These are phyloP conservation scores for Pseudorhombus dupliciocellatus DNA, from an alignment of 2,113 vertebrate genomes.

Conservation along the genomic window DNA sequence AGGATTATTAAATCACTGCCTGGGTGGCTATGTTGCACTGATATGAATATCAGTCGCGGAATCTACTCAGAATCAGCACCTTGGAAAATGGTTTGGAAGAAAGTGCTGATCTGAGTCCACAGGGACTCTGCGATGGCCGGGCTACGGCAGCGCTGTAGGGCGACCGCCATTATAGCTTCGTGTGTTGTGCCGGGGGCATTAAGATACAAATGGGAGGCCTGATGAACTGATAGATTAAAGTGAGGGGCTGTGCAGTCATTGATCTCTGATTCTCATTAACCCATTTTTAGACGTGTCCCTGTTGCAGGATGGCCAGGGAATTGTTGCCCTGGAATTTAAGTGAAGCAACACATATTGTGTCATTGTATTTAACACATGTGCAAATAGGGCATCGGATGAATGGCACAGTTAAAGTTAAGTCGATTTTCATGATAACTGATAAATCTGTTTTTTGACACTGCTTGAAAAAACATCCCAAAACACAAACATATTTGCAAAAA, in stretches of 20 bases:
- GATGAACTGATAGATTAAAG: slow-evolving; percentile 64
- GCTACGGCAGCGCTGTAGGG: slow-evolving; percentile 10
- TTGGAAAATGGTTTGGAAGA: slow-evolving; percentile 25
- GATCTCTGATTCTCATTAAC: slow-evolving; percentile 77
- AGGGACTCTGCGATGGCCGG: slow-evolving; percentile 25
- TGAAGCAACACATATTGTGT: background rate
- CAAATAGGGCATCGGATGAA: slow-evolving; percentile 21
- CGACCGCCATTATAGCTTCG: slow-evolving; percentile 25
- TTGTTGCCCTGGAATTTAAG: slow-evolving; percentile 64
- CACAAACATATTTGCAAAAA: background rate
- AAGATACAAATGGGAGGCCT: slow-evolving; percentile 26
- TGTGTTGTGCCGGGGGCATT: slow-evolving; percentile 24
- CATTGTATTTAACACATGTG: slow-evolving; percentile 28
- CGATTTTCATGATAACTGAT: no score
- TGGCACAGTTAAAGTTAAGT: background rate
- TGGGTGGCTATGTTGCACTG: slow-evolving; percentile 15
- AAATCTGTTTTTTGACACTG: no score
- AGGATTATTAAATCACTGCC: slow-evolving; percentile 31
- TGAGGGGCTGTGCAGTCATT: slow-evolving; percentile 57
- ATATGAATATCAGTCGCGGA: slow-evolving; percentile 37
- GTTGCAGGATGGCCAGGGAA: slow-evolving; percentile 50
- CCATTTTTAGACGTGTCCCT: slow-evolving; percentile 60
- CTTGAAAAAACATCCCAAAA: background rate
- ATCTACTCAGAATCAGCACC: slow-evolving; percentile 35
- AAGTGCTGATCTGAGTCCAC: slow-evolving; percentile 48